Evolutionary conservation across 2,888 invertebrate genomes (phyloP).

Genomic region (Cetonia aurata): DNA sequence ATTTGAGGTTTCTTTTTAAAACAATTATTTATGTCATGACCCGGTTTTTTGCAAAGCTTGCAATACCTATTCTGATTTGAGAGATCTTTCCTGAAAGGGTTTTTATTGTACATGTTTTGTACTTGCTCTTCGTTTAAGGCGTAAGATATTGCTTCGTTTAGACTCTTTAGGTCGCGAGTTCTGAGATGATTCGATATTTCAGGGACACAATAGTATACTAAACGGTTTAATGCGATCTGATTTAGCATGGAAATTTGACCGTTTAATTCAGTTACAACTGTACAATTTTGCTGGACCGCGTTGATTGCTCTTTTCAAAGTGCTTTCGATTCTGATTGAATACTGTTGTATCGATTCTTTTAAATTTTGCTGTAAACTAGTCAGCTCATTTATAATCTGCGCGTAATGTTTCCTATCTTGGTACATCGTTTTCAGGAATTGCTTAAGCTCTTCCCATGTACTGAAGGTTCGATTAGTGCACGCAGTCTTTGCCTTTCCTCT

Average conservation of each 20-base stretch:
- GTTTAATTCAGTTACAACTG: not conserved
- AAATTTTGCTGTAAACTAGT: not conserved
- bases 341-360: slow-evolving; percentile 35
- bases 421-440: slow-evolving; percentile 37
- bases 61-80: not conserved
- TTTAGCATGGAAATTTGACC: not conserved
- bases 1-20: not conserved
- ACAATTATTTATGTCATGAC: not conserved
- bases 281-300: no score
- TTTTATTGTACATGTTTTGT: slow-evolving; percentile 35
- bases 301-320: slow-evolving; percentile 26
- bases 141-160: not conserved
- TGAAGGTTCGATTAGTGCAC: no score
- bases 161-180: not conserved
- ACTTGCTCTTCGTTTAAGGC: slow-evolving; percentile 1
- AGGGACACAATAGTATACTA: not conserved
- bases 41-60: not conserved
- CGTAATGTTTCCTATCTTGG: slow-evolving; percentile 33
- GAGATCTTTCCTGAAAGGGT: not conserved
- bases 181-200: not conserved
- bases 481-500: no score
- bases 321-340: slow-evolving; percentile 31
- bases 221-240: not conserved
- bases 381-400: slow-evolving; percentile 35
- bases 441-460: slow-evolving; percentile 24